Base-by-base conservation (phyloP, 2,888 invertebrate genomes). In the Syrista parreyssii region DNA sequence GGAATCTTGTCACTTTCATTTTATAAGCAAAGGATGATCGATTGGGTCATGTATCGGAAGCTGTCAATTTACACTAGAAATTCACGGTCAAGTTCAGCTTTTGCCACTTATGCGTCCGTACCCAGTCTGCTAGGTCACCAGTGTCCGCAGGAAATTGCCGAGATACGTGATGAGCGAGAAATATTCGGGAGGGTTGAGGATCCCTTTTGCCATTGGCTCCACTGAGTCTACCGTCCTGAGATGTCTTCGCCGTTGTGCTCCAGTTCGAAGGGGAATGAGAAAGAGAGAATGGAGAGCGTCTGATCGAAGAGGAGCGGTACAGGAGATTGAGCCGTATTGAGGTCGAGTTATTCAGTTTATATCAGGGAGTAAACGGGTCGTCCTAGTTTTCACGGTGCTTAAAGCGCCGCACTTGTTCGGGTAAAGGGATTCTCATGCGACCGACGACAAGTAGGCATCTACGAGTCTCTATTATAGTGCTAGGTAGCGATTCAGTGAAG, bases 261-360 rank as follows among this genome's bases (percentile, higher is more conserved):
- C 32, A 71, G 71, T 32, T 31, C 31, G 31, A 71, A 31, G n/a
- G 71, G 31, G 40, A 55, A 32, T 71, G 71, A 15, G 12, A 71
- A 31, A 32, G 31, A 31, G 71, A 30, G 71, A 71, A 32, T 32
- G 71, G 32, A 71, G 71, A 0, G 31, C 71, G 32, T 23, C 55
- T 55, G 9, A 55, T 55, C 23, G 55, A 31, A 31, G 71, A 31
- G 12, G 12, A 71, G 31, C 31, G 32, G 12, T 4, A 71, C 71
- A 71, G 71, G 31, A 71, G 71, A 71, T 71, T 32, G 71, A 71
- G 15, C 32, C 71, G 31, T 30, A 71, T 71, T 71, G 71, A 32
- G 71, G 71, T 71, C 71, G 32, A 71, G 71, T 71, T 71, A 71
- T 71, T 71, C 15, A 32, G 71, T 71, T 71, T 71, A 71, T 71